These are phyloP conservation scores for Lithosia quadra DNA, from an alignment of 2,888 invertebrate genomes.

Conservation along the genomic window DNA sequence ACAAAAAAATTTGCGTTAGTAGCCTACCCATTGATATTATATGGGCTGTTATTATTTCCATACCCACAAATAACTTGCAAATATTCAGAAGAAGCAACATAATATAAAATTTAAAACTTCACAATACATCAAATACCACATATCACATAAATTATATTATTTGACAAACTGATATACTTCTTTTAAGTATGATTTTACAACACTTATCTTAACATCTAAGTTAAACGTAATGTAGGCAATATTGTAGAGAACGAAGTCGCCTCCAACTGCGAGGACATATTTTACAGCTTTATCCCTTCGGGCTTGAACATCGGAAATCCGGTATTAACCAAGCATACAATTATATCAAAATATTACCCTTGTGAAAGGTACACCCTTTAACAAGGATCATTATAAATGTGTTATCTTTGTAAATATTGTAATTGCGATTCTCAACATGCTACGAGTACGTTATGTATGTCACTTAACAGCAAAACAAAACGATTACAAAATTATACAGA, in stretches of 20 bases:
- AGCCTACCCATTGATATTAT: too few species aligned
- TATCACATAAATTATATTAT: too few species aligned
- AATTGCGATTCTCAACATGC: too few species aligned
- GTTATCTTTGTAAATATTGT: constrained; percentile 13
- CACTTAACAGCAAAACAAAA: too few species aligned
- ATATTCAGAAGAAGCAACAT: too few species aligned
- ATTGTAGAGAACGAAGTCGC: constrained; percentile 23
- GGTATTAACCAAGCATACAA: constrained; percentile 32
- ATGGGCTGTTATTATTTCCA: too few species aligned
- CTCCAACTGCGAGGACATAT: constrained; percentile 31
- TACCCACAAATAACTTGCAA: too few species aligned
- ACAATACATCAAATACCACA: too few species aligned
- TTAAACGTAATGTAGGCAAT: constrained; percentile 24
- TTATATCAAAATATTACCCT: constrained; percentile 36
- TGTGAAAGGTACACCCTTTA: constrained; percentile 23
- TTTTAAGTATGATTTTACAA: not conserved
- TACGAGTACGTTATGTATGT: not conserved
- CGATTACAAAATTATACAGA: too few species aligned
- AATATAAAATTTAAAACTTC: too few species aligned
- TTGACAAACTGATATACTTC: not conserved
- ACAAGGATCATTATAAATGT: constrained; percentile 27
- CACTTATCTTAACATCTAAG: not conserved
- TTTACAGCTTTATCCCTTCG: constrained; percentile 32
- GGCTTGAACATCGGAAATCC: constrained; percentile 35
- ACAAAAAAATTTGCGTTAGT: too few species aligned